Evolutionary conservation across 1,140 invertebrate genomes (phyloP), one percentile per base, ranked within the genome.

Genomic region (Bemisia tabaci): DNA sequence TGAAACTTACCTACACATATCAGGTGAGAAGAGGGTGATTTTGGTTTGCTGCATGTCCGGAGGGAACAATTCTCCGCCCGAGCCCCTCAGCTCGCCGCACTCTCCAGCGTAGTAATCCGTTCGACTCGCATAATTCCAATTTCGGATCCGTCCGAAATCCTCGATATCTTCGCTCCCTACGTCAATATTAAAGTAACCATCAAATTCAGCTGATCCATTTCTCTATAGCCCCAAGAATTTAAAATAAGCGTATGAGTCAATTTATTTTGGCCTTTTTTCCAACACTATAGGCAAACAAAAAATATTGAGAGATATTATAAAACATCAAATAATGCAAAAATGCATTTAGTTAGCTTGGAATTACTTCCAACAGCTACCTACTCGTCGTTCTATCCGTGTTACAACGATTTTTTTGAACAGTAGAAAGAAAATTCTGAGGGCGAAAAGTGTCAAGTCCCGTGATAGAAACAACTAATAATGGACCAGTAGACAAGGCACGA

Each of bases 31-130:
- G 26, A 90, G 74, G 2, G 76, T 76, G 2, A 83, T 80, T 9
- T 23, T 26, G 5, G 82, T 79, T 2, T 81, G 77, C 33, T 82
- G 82, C 0, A 76, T 79, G 67, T 82, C 77, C 2, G 84, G 85
- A 0, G 87, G 83, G 74, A 88, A 87, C 72, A 90, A 87, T 76
- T 91, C 89, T 0, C 90, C 90, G 0, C 84, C 85, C 22, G 87
- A 89, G 12, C 89, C 89, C 65, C 82, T 77, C 23, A 87, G 76
- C 68, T 78, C 64, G 67, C 81, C 81, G 68, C 82, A 83, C 22
- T 80, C 76, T 5, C 81, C 84, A 0, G 78, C 77, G 71, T 83
- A 89, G 74, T 77, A 87, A 0, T 77, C 77, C 0, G 85, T 83
- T 1, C 80, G 76, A 22, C 83, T 82, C 23, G 78, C 75, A 67